phyloP scores from a whole-genome alignment of 2,113 vertebrate species.

The Phalacrocorax pelagicus region DNA sequence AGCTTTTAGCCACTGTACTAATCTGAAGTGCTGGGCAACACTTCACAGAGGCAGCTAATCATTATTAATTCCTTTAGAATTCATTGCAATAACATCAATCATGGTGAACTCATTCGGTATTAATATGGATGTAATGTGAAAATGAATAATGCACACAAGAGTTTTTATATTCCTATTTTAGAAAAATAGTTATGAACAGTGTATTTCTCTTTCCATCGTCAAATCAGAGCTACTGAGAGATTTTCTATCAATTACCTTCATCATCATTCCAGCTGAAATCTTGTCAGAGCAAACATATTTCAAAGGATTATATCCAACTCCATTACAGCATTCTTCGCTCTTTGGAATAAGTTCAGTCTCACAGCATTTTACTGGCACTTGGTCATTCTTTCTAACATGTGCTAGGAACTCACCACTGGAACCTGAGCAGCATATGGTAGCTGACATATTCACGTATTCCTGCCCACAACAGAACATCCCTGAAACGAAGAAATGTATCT shows the following conservation, averaged over 20 bases:
- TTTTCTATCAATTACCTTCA: constrained; percentile 83
- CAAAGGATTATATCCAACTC: constrained; percentile 87
- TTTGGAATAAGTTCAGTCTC: constrained; percentile 86
- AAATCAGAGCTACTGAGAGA: constrained; percentile 66
- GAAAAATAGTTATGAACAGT: constrained; percentile 80
- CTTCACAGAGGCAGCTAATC: constrained; percentile 76
- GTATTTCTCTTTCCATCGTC: constrained; percentile 73
- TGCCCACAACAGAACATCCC: constrained; percentile 89
- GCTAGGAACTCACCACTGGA: constrained; percentile 80
- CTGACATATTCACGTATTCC: constrained; percentile 87
- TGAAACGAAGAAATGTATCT: constrained; percentile 63
- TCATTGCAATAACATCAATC: constrained; percentile 82
- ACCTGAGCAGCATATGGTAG: constrained; percentile 85
- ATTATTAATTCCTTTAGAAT: constrained; percentile 83
- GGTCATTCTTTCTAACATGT: constrained; percentile 82
- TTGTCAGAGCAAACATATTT: constrained; percentile 89
- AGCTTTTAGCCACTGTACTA: constrained; percentile 43
- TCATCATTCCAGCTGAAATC: constrained; percentile 79
- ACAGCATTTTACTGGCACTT: constrained; percentile 86
- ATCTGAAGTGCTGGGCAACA: constrained; percentile 68
- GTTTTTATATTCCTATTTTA: constrained; percentile 79
- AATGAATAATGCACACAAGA: constrained; percentile 81
- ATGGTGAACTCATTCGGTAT: constrained; percentile 75
- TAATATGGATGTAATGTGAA: constrained; percentile 79
- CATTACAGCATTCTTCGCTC: constrained; percentile 87